Conservation (phyloP, 2,113 vertebrate genomes). For the Tenebrosternarchus preto region DNA sequence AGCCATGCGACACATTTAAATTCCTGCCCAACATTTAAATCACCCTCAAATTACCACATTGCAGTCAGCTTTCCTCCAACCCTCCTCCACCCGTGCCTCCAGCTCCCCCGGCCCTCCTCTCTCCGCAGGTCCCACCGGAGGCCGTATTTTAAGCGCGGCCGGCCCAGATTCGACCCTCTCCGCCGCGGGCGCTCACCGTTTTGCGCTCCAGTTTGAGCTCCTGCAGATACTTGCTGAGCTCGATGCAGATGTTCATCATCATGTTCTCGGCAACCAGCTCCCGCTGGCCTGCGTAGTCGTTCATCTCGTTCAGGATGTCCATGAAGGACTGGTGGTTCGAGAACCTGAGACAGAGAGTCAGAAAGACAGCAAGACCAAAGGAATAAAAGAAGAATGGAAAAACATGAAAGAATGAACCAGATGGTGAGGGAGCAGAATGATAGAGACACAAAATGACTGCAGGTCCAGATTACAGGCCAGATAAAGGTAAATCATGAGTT, state of each 20-base stretch:
- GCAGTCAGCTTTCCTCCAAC: too few species aligned
- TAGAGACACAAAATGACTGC: slow-evolving; percentile 24
- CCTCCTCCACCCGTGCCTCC: slow-evolving; percentile 1
- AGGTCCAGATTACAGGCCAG: neutral
- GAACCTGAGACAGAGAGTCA: slow-evolving; percentile 72
- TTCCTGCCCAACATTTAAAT: neutral
- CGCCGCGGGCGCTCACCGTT: slow-evolving; percentile 74
- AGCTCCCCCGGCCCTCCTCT: slow-evolving; percentile 23
- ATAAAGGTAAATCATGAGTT: neutral
- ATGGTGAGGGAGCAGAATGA: slow-evolving; percentile 29
- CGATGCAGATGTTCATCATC: slow-evolving; percentile 82
- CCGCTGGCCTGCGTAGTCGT: slow-evolving; percentile 87
- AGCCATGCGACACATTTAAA: too few species aligned
- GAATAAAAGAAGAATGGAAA: neutral
- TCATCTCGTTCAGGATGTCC: slow-evolving; percentile 85
- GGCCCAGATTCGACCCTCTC: slow-evolving; percentile 11
- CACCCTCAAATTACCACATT: neutral
- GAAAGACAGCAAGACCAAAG: neutral
- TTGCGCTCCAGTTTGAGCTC: slow-evolving; percentile 88
- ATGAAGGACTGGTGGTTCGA: slow-evolving; percentile 85
- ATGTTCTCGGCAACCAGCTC: slow-evolving; percentile 88
- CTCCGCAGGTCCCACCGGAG: slow-evolving; percentile 42
- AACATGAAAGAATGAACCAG: neutral
- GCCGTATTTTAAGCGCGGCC: slow-evolving; percentile 37
- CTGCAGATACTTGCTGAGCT: slow-evolving; percentile 84